A percentile compares a stretch with the other conserved stretches of the same genome.
Evolutionary conservation across 2,113 vertebrate genomes (phyloP).

Genomic region (Arvicanthis niloticus): DNA sequence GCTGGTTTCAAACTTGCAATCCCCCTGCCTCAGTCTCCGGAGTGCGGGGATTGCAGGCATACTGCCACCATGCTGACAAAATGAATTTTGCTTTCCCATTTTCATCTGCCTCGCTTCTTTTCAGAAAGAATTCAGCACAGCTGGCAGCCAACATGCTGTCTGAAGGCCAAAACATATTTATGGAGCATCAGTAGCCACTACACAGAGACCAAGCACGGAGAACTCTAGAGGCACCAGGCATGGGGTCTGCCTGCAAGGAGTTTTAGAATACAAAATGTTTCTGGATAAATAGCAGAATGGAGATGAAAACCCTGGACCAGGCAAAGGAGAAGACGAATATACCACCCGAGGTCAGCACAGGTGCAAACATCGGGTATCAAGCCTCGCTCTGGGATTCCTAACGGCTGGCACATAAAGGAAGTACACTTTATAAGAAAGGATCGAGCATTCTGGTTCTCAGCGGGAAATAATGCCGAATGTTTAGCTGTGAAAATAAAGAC

Average conservation of each 20-base stretch:
- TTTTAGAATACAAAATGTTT: not conserved
- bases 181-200: not conserved
- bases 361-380: not conserved
- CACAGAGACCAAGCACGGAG: not conserved
- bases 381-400: not conserved
- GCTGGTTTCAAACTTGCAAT: not conserved
- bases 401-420: not conserved
- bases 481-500: not conserved
- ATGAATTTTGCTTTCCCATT: not conserved
- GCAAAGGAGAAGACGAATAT: not conserved
- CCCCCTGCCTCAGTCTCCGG: not conserved
- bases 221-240: not conserved
- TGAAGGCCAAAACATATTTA: conserved; percentile 15
- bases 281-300: not conserved
- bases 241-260: not conserved
- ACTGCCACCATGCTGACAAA: not conserved
- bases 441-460: not conserved
- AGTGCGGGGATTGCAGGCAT: not conserved
- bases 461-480: not conserved
- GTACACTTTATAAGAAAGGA: not conserved
- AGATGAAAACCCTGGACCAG: not conserved
- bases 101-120: not conserved
- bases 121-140: not conserved
- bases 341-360: not conserved
- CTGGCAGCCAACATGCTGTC: not conserved